Evolutionary conservation across 1,140 invertebrate genomes (phyloP).

Genomic region (Galendromus occidentalis): DNA sequence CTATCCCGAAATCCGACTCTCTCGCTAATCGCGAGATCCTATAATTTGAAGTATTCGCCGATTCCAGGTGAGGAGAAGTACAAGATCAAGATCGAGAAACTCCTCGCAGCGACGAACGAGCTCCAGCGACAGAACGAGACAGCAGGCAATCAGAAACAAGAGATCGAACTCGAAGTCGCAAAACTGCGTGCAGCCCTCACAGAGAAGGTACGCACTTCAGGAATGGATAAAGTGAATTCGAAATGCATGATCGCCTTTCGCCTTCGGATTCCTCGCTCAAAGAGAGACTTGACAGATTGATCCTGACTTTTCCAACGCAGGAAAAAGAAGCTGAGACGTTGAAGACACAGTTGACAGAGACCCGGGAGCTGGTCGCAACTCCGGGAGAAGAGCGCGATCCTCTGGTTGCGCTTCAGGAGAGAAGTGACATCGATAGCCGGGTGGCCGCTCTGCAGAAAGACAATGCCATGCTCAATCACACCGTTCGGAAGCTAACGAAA

Average conservation of each 20-base stretch:
- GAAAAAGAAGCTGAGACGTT: not conserved
- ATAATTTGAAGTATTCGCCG: not conserved
- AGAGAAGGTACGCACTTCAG: not conserved
- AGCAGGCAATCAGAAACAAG: not conserved
- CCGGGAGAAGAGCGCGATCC: not conserved
- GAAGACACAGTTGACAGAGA: constrained; percentile 1
- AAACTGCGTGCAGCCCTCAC: not conserved
- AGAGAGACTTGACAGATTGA: too few relatives aligned
- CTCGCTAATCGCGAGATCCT: not conserved
- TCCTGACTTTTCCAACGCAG: not conserved
- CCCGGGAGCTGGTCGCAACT: not conserved
- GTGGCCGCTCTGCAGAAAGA: not conserved
- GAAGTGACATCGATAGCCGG: not conserved
- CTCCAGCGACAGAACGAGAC: not conserved
- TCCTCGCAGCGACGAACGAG: not conserved
- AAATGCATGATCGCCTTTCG: too few relatives aligned
- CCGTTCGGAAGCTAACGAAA: not conserved
- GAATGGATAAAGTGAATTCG: too few relatives aligned
- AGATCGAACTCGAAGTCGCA: not conserved
- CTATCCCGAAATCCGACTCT: too few relatives aligned
- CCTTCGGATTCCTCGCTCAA: too few relatives aligned
- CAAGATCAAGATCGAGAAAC: not conserved
- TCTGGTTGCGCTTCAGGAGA: not conserved
- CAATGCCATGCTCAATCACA: constrained; percentile 1
- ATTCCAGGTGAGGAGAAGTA: not conserved